Evolutionary conservation across 2,888 invertebrate species (phyloP), one percentile per base, ranked within the genome.

Genomic region (Rhagonycha lutea): DNA sequence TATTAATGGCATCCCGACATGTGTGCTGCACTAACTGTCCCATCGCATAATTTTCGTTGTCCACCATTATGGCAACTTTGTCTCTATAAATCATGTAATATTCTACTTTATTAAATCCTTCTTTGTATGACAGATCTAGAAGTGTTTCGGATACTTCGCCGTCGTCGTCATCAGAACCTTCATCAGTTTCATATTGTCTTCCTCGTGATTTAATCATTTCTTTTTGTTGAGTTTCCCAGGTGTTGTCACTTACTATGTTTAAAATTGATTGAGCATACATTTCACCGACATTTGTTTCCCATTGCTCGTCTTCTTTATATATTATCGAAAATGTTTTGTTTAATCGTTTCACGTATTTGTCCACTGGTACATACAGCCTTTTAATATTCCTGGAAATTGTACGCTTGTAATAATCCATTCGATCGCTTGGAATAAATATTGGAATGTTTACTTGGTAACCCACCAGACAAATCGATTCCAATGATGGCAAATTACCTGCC

Each of bases 11-110:
- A 12, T 87, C 87, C 26, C 94, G 91, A 81, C 93, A 93, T 70
- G 91, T 89, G 7, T 90, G 88, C 82, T 94, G 92, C 79, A 91
- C 87, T 1, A 94, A 89, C 61, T 90, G 89, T 1, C 92, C 92
- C 78, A 92, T 90, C 61, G 91, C 89, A 81, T 94, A 94, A 85
- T 92, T 93, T 84, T 93, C 93, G 81, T 91, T 92, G 82, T 90
- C 90, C 14, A 93, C 89, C 84, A 92, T 90, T 18, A 90, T 90
- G 14, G 91, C 90, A 62, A 94, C 89, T 84, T 90, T 89, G 14
- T 91, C 90, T 79, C 92, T 90, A 69, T 91, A 92, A 47, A 86
- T 87, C 83, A 91, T 90, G 80, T 92, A 93, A 79, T 89, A 90
- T 80, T 89, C 88, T 67, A 94, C 92, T 84, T 92, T 91, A 69